Evolutionary conservation across 1,140 invertebrate species (phyloP).

Genomic region (Lasioglossum baleicum): DNA sequence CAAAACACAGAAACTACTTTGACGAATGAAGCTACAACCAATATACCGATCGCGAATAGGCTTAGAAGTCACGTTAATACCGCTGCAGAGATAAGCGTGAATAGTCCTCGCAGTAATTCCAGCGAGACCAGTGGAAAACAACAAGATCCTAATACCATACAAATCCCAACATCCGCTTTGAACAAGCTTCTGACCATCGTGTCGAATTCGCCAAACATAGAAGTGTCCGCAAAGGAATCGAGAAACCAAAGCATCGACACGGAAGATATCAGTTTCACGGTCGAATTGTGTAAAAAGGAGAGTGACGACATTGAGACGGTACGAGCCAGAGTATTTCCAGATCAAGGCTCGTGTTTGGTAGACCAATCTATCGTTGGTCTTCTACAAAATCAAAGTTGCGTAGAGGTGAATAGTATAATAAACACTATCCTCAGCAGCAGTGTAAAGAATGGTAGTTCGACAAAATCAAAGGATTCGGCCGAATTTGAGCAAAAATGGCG

Average conservation of each 20-base stretch:
- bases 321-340: constrained; percentile 76
- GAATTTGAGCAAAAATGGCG: constrained; percentile 68
- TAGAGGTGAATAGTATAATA: constrained; percentile 72
- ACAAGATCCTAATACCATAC: constrained; percentile 68
- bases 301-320: constrained; percentile 64
- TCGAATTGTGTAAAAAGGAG: constrained; percentile 75
- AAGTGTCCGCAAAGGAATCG: constrained; percentile 76
- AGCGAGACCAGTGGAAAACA: constrained; percentile 38
- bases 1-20: constrained; percentile 55
- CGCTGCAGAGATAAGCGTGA: constrained; percentile 30
- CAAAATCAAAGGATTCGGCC: constrained; percentile 67
- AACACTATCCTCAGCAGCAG: constrained; percentile 66
- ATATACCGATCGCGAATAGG: constrained; percentile 68
- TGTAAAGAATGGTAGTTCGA: constrained; percentile 54
- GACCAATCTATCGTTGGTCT: constrained; percentile 73
- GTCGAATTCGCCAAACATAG: constrained; percentile 71
- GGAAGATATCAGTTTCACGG: constrained; percentile 77
- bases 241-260: constrained; percentile 68
- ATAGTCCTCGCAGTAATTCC: constrained; percentile 24
- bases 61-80: constrained; percentile 69
- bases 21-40: constrained; percentile 31
- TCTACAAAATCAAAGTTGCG: constrained; percentile 70
- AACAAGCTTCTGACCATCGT: constrained; percentile 76
- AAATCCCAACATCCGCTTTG: constrained; percentile 75
- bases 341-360: constrained; percentile 76